phyloP scores from a whole-genome alignment of 1,140 invertebrate genomes.

The Lepidurus arcticus region DNA sequence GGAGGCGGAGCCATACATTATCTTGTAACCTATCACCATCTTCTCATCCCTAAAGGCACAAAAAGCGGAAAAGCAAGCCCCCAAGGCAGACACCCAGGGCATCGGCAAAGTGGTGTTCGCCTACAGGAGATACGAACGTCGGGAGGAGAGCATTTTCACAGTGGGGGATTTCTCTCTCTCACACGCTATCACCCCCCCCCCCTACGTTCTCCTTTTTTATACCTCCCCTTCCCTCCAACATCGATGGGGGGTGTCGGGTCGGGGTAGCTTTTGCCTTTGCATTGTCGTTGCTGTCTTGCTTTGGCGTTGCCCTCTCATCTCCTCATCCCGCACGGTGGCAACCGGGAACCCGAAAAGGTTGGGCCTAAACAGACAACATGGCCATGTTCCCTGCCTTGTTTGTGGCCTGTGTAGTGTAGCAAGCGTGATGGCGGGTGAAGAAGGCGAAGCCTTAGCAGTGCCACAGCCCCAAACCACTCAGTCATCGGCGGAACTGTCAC shows the following conservation, averaged over 20 bases:
- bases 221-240: neutral
- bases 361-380: slow-evolving; percentile 21
- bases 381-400: slow-evolving; percentile 16
- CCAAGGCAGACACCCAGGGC: slow-evolving; percentile 7
- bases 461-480: slow-evolving; percentile 20
- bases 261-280: slow-evolving; percentile 12
- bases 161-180: neutral
- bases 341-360: slow-evolving; percentile 17
- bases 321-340: slow-evolving; percentile 16
- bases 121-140: slow-evolving; percentile 14
- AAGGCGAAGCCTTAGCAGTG: slow-evolving; percentile 20
- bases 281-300: slow-evolving; percentile 7
- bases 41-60: slow-evolving; percentile 28
- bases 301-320: neutral
- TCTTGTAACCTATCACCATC: slow-evolving; percentile 35
- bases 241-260: neutral
- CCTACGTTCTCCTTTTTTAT: neutral
- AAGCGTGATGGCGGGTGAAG: slow-evolving; percentile 20
- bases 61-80: slow-evolving; percentile 21
- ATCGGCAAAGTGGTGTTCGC: slow-evolving; percentile 9
- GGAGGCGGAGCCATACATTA: slow-evolving; percentile 33
- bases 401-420: slow-evolving; percentile 20
- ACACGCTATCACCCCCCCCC: neutral
- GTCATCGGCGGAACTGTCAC: slow-evolving; percentile 20
- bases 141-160: slow-evolving; percentile 3